These are phyloP conservation scores for Intellagama lesueurii DNA, from an alignment of 2,797 vertebrate species.

Conservation along the genomic window DNA sequence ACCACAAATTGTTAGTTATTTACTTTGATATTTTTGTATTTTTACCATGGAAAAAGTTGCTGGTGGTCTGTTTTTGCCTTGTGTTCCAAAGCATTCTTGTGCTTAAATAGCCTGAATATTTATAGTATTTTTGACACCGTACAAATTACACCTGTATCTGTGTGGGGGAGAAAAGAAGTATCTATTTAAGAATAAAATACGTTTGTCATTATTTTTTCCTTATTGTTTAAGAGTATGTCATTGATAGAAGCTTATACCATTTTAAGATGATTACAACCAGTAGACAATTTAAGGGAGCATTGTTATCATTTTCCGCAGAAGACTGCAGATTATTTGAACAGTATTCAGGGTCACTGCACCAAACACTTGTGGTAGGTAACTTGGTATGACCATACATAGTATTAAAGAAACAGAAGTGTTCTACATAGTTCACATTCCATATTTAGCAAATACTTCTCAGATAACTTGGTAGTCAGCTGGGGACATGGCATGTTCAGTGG, in stretches of 20 bases:
- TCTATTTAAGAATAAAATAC: neutral
- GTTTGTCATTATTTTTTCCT: neutral
- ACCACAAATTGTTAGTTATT: too few species aligned
- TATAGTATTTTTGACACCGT: neutral
- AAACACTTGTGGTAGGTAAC: slow-evolving; percentile 53
- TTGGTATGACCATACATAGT: slow-evolving; percentile 53
- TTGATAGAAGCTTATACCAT: neutral
- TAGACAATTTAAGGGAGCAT: neutral
- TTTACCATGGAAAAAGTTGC: neutral
- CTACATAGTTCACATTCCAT: slow-evolving; percentile 59
- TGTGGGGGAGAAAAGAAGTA: too few species aligned
- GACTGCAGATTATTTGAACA: slow-evolving; percentile 13
- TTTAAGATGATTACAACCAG: neutral
- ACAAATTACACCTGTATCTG: neutral
- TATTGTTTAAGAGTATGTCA: neutral
- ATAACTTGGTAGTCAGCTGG: slow-evolving; percentile 50
- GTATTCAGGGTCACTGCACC: slow-evolving; percentile 44
- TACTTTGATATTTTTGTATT: neutral
- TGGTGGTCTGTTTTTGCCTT: neutral
- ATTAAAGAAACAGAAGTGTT: slow-evolving; percentile 65
- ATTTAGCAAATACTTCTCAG: slow-evolving; percentile 54
- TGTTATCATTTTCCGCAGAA: neutral
- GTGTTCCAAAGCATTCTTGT: too few species aligned
- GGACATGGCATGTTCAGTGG: neutral
- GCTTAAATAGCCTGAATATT: neutral